Evolutionary conservation across 2,797 vertebrate genomes (phyloP).

Genomic region (Falco rusticolus): DNA sequence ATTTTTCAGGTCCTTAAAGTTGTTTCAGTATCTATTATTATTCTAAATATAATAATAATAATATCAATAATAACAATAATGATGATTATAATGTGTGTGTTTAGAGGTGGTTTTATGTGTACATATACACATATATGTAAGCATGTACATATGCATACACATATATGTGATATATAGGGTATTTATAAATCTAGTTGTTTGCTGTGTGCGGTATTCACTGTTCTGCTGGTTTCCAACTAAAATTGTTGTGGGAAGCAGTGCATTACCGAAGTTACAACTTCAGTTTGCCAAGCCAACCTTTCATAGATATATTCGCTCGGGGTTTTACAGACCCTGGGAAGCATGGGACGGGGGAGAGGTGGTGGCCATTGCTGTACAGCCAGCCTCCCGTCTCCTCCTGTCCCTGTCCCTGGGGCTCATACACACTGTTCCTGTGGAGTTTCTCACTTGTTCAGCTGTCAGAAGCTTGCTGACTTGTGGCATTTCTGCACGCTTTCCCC

Average conservation of each 20-base stretch:
- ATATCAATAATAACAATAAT: background rate
- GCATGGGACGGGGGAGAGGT: fast-evolving
- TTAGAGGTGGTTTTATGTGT: background rate
- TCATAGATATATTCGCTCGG: background rate
- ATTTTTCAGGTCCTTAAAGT: background rate
- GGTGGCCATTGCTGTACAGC: background rate
- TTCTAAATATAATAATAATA: background rate
- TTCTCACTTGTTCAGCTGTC: background rate
- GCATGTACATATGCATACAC: fast-evolving
- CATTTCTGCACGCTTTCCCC: background rate
- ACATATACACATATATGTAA: background rate
- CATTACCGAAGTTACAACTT: background rate
- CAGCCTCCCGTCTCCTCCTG: background rate
- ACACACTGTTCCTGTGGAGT: background rate
- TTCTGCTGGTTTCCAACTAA: background rate
- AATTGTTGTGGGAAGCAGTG: background rate
- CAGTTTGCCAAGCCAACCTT: background rate
- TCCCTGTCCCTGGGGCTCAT: background rate
- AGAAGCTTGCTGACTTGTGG: background rate
- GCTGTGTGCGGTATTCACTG: background rate
- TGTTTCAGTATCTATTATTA: background rate
- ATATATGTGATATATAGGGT: background rate
- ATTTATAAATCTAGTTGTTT: background rate
- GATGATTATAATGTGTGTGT: background rate
- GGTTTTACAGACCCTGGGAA: background rate